Base-by-base conservation (phyloP, 2,888 invertebrate genomes). In the Drosophila nr. perissopoda region DNA sequence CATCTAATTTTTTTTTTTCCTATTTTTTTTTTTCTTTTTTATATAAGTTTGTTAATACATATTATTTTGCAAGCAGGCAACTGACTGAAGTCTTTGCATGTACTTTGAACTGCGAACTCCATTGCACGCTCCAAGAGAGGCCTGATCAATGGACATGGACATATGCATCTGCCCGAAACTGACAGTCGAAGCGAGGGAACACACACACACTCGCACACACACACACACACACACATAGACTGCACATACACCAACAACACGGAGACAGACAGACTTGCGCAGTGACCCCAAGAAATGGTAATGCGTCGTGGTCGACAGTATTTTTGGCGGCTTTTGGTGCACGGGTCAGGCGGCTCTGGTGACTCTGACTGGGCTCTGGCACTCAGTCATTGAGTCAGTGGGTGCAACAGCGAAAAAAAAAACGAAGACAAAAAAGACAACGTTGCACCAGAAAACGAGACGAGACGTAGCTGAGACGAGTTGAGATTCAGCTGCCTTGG, bases 11-110 rank as follows among this genome's bases (percentile, higher is more conserved):
- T 81, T 77, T 61, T 64, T 56, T 48, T 58, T 29, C 21, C 13
- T 21, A 40, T 36, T 46, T 40, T 53, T 74, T 74, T 60, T 65
- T 64, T 68, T 79, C 81, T 85, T 83, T 81, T 91, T 90, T 91
- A 87, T 90, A 91, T 91, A 91, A 91, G 91, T 81, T 91, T 82
- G 91, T 87, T 91, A 92, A 91, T 92, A 91, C 85, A 91, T 91
- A 91, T 92, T 92, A 91, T 91, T 91, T 92, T 86, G 83, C 85
- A 77, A 79, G 81, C 79, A 38, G 27, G 25, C 29, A 48, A 59
- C 27, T 27, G 52, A 40, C 59, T 63, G 58, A 42, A 38, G 54
- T 56, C 54, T 38, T 56, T 76, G 46, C 70, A 63, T 82, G 84
- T 90, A 90, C 89, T 85, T 83, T 88, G 90, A 88, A 89, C 89